A percentile compares a stretch with the other conserved stretches of the same genome.
These are phyloP conservation scores for Leptoclinus maculatus DNA, from an alignment of 2,797 vertebrate species.

Conservation along the genomic window DNA sequence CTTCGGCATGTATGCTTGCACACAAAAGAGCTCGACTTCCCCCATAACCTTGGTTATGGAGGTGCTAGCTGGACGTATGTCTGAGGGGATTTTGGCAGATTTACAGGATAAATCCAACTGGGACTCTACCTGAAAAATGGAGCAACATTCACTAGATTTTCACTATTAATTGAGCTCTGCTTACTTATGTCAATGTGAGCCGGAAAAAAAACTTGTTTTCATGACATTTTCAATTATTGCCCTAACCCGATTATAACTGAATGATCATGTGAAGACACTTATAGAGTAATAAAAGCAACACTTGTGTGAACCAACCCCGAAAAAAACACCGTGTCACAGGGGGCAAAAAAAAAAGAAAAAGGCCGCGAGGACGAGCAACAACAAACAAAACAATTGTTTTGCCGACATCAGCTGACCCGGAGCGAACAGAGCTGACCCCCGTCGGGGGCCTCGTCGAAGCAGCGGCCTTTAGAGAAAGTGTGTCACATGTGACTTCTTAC, in stretches of 20 bases:
- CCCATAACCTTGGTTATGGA: neutral
- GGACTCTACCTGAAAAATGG: neutral
- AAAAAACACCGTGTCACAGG: slow-evolving; percentile 39
- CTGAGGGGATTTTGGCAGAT: neutral
- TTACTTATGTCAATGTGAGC: neutral
- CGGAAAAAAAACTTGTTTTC: slow-evolving; percentile 1
- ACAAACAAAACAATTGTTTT: slow-evolving; percentile 75
- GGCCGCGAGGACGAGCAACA: slow-evolving; percentile 33
- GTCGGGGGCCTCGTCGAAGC: slow-evolving; percentile 35
- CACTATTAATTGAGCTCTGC: neutral
- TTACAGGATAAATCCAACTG: neutral
- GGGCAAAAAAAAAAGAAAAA: neutral
- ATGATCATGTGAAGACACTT: slow-evolving; percentile 8
- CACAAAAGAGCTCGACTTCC: neutral
- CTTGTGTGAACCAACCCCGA: slow-evolving; percentile 12
- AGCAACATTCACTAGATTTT: neutral
- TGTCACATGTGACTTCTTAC: slow-evolving; percentile 68
- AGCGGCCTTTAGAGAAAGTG: slow-evolving; percentile 59
- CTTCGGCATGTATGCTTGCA: neutral
- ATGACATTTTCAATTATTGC: neutral
- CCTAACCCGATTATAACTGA: neutral
- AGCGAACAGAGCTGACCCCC: slow-evolving; percentile 69
- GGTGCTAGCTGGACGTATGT: neutral
- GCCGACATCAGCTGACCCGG: slow-evolving; percentile 75
- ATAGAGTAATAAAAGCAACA: slow-evolving; percentile 16